phyloP scores from a whole-genome alignment of 2,888 invertebrate species.

The Limulus polyphemus region DNA sequence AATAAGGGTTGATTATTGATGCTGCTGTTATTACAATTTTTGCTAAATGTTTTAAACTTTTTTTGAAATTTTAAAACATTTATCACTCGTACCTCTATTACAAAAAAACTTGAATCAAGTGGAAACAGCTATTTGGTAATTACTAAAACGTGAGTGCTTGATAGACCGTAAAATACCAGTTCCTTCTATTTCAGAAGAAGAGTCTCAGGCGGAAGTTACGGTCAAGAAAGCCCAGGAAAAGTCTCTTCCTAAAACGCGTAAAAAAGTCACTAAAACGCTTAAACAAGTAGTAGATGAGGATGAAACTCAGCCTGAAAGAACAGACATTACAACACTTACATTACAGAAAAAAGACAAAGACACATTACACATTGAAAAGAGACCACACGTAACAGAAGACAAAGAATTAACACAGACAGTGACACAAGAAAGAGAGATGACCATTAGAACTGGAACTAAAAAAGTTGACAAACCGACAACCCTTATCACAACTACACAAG shows the following conservation, averaged over 20 bases:
- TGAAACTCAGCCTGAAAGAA: neutral
- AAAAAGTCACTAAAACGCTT: conserved; percentile 5
- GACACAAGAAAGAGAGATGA: conserved; percentile 1
- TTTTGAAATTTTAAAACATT: too few species aligned
- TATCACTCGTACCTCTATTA: too few species aligned
- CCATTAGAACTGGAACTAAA: conserved; percentile 4
- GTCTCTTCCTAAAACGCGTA: conserved; percentile 6
- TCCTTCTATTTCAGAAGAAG: neutral
- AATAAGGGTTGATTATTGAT: too few species aligned
- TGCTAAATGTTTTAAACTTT: too few species aligned
- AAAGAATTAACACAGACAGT: conserved; percentile 3
- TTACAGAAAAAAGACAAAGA: neutral
- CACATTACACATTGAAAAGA: neutral
- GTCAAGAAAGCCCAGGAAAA: neutral
- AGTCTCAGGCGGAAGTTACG: neutral
- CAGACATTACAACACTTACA: neutral
- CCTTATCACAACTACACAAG: neutral
- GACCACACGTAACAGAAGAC: conserved; percentile 3
- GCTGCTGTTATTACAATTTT: too few species aligned
- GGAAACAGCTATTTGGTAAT: too few species aligned
- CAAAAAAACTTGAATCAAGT: too few species aligned
- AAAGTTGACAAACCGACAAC: neutral
- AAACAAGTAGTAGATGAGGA: neutral
- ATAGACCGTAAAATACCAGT: too few species aligned
- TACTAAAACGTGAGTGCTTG: too few species aligned